A percentile compares a stretch with the other conserved stretches of the same genome.
These are phyloP conservation scores for Achroia grisella DNA, from an alignment of 1,140 invertebrate species.

Conservation along the genomic window DNA sequence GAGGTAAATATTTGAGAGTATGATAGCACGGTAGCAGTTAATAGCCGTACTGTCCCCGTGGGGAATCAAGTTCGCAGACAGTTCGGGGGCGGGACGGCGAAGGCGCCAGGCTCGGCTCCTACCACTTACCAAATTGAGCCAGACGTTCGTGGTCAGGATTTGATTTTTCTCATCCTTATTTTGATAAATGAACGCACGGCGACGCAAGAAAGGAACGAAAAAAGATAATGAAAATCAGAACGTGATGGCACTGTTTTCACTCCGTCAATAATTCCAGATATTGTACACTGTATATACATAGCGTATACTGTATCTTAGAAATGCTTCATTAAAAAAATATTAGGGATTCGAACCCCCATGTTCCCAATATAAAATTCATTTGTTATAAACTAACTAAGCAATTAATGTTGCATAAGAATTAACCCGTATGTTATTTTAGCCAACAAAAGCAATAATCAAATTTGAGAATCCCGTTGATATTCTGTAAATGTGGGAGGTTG, in stretches of 20 bases:
- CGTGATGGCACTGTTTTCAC: constrained; percentile 3
- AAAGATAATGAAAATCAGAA: constrained; percentile 51
- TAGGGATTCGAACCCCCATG: constrained; percentile 8
- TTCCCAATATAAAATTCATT: neutral
- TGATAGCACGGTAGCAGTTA: neutral
- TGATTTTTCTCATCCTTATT: constrained; percentile 89
- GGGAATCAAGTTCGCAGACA: constrained; percentile 1
- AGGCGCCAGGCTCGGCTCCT: constrained; percentile 73
- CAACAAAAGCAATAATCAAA: too few relatives aligned
- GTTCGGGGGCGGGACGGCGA: constrained; percentile 51
- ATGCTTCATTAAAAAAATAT: neutral
- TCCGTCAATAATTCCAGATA: neutral
- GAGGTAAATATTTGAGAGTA: neutral
- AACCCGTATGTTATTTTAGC: too few relatives aligned
- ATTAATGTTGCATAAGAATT: too few relatives aligned
- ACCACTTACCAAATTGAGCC: constrained; percentile 97
- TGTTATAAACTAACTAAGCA: too few relatives aligned
- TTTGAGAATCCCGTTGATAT: too few relatives aligned
- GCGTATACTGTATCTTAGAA: neutral
- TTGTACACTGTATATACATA: neutral
- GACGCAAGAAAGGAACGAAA: constrained; percentile 68
- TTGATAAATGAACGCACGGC: constrained; percentile 60
- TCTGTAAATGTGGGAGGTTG: too few relatives aligned
- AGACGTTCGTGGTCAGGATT: constrained; percentile 96
- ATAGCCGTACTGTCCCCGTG: constrained; percentile 18